Evolutionary conservation across 2,113 vertebrate genomes (phyloP), one percentile per base, ranked within the genome.

Genomic region (Arvicanthis niloticus): DNA sequence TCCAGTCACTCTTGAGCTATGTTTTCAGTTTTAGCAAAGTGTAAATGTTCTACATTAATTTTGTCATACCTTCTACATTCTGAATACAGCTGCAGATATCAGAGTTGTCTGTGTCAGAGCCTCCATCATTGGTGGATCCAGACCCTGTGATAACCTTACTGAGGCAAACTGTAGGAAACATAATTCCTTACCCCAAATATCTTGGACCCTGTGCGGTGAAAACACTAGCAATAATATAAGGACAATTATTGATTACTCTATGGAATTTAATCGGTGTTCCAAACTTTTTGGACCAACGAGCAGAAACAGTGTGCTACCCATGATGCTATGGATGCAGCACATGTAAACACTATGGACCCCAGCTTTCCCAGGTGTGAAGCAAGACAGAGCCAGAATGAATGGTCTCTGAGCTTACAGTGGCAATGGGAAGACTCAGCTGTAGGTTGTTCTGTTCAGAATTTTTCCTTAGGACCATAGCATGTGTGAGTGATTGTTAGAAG

Each of bases 11-110:
- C 19, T 78, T 70, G 88, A 65, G 37, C 26, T 88, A 0, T 75
- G 45, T 51, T 91, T 96, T 88, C 26, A 65, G 22, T 84, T 91
- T 94, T 85, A 92, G 51, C 37, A n/a, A 95, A 88, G 94, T 34
- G 12, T 29, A 53, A 5, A 17, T 21, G 8, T 58, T 86, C 62
- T 51, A 37, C 1, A 45, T 17, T 89, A 24, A 58, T 70, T 65
- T 19, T 77, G 80, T 34, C 21, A 37, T 89, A 40, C 91, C 31
- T 94, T 93, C 29, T 58, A 48, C 45, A 77, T 29, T 86, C 34
- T 91, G 60, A 96, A 89, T 75, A 72, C 3, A 67, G 4, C 76
- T 9, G 45, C 37, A 89, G 58, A 95, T 45, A 13, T 65, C 53
- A 75, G 53, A 48, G 26, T 72, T 96, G 7, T 92, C 34, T 85